Evolutionary conservation across 2,888 invertebrate genomes (phyloP).

Genomic region (Pyrrhia umbra): DNA sequence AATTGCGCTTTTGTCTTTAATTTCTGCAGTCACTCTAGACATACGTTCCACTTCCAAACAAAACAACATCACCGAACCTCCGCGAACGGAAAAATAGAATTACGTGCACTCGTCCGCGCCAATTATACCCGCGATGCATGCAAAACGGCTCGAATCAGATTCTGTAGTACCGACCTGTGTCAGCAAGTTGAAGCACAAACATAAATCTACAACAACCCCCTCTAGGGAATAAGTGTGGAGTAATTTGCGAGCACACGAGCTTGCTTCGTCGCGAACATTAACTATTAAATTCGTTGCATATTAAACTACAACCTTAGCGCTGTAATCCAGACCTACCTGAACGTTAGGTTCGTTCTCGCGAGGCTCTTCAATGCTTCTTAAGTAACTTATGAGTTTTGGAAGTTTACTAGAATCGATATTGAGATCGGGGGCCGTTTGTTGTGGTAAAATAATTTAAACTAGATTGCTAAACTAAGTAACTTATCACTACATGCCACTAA

Average conservation of each 20-base stretch:
- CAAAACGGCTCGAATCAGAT: constrained; percentile 71
- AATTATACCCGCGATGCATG: constrained; percentile 62
- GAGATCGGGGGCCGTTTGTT: constrained; percentile 25
- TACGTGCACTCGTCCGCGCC: constrained; percentile 52
- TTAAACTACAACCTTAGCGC: constrained; percentile 85
- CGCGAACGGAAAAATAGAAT: constrained; percentile 49
- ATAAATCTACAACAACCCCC: constrained; percentile 82
- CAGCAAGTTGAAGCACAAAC: constrained; percentile 81
- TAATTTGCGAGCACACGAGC: constrained; percentile 86
- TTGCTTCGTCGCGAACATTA: constrained; percentile 85
- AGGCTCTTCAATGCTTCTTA: constrained; percentile 73
- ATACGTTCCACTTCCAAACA: constrained; percentile 11
- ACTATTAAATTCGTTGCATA: constrained; percentile 90
- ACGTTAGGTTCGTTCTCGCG: constrained; percentile 67
- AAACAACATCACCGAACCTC: constrained; percentile 30
- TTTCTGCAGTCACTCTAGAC: constrained; percentile 7
- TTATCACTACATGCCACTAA: background rate
- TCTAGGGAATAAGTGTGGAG: constrained; percentile 85
- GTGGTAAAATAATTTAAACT: constrained; percentile 1
- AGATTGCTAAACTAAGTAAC: background rate
- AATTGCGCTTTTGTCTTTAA: background rate
- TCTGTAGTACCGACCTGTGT: constrained; percentile 76
- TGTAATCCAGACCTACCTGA: constrained; percentile 80
- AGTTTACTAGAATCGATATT: constrained; percentile 49
- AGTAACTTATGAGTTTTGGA: constrained; percentile 58